Base-by-base conservation (phyloP, 92 coral and sea anemone species). In the Diadumene lineata region DNA sequence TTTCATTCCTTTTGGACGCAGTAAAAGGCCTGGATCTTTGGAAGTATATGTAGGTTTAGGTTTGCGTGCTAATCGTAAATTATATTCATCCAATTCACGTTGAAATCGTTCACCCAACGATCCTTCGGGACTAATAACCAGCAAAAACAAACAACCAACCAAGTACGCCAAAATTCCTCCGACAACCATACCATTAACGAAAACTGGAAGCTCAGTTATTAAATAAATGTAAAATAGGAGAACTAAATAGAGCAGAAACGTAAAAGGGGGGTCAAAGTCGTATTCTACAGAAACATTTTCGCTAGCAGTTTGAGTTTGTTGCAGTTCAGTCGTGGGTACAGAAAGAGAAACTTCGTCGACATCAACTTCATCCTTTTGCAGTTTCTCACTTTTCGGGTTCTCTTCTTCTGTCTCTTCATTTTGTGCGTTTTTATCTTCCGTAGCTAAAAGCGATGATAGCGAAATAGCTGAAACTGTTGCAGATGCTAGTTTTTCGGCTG, bases 51-150 rank as follows among this genome's bases (percentile, higher is more conserved):
- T 68, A 1, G 82, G 81, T 33, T 61, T 68, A 11, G 88, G 84
- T 9, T 79, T 65, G 29, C 43, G 73, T 17, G 84, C 78, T 34
- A 89, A 31, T 55, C 85, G 80, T 21, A 82, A 74, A 68, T 86
- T 85, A 75, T 92, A 90, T 67, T 86, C 97, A 66, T 67, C 48
- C 29, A 96, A 69, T 60, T 92, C 99, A 15, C 92, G 81, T 25
- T 86, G 77, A 70, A 86, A 96, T 17, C 96, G 80, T 51, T 96
- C 96, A n/a, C 90, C 92, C 11, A 79, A 64, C 8, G 97, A 83
- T 69, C 89, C 97, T 67, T 92, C 97, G 8, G 99, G 99, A 27
- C 97, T 88, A 25, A 89, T 81, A 31, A 96, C 77, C 96, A 92
- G 85, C 50, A 96, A 84, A 71, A 96, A 80, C 13, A 86, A 84